Base-by-base conservation (phyloP, 1,140 invertebrate species). In the Paralvinella palmiformis region DNA sequence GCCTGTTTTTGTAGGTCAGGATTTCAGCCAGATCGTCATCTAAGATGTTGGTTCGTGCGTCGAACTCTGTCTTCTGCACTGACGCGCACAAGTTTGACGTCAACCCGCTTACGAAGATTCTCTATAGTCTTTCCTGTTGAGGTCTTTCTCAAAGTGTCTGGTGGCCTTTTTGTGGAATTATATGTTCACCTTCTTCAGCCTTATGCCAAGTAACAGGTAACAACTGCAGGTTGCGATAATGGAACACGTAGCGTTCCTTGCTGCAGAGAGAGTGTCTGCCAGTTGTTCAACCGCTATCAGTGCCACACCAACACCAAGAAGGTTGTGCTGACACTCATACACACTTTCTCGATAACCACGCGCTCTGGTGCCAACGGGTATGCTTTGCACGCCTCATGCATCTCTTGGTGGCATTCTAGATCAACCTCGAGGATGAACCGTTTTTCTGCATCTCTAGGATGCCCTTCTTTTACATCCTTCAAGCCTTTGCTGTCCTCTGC, bases 51-150 rank as follows among this genome's bases (percentile, higher is more conserved):
- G 59, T 50, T 17, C 68, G 70, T 59, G 76, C 60, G 57, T 58
- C 45, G 27, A 3, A 57, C 27, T 53, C 13, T 56, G 5, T 55
- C 50, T 22, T 48, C 29, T 15, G 15, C 31, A 13, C 63, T 36
- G 24, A 27, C 58, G 13, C 45, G 27, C 6, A n/a, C 27, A 6
- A 68, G 63, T 32, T 62, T 72, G 0, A 82, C 63, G 67, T 77
- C 67, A 36, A 68, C 64, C 60, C 74, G 62, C 58, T 75, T 76
- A 33, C 73, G 52, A 13, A 79, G 64, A 66, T 82, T 80, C 68
- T 82, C 77, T 69, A 82, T 77, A 3, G 75, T 81, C 71, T 82
- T 81, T 4, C 83, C 81, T 84, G 61, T 64, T 83, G 50, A 81
- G 75, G 56, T 82, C 74, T 70, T 82, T 79, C 66, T 79, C 73